Evolutionary conservation across 2,113 vertebrate genomes (phyloP).

Genomic region (Platichthys flesus): DNA sequence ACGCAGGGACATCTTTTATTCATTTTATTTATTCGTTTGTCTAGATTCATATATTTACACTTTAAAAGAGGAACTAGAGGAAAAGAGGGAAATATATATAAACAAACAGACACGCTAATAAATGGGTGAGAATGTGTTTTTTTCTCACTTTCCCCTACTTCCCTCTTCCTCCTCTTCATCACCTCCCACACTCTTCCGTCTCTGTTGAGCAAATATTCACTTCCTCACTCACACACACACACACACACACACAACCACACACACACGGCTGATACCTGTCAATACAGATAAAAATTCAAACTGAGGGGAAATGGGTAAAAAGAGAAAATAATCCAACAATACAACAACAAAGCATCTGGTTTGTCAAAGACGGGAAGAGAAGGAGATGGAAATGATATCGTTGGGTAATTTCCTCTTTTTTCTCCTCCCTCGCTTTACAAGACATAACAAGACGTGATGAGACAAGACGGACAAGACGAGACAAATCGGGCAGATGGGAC

Average conservation of each 20-base stretch:
- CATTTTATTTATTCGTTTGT: no score
- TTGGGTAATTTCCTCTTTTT: neutral
- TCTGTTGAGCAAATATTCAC: neutral
- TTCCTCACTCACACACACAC: neutral
- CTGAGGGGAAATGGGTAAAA: neutral
- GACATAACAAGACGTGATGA: slow-evolving; percentile 8
- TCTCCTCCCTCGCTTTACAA: neutral
- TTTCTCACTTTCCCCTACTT: neutral
- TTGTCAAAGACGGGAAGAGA: neutral
- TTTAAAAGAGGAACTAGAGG: neutral
- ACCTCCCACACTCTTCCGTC: neutral
- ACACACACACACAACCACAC: neutral
- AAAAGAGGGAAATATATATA: no score
- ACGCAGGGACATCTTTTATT: no score
- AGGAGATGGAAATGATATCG: neutral
- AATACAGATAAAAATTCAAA: slow-evolving; percentile 2
- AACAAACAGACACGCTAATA: neutral
- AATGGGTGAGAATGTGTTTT: no score
- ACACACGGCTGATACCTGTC: neutral
- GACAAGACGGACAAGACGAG: neutral
- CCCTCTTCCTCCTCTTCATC: neutral
- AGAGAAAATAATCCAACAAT: neutral
- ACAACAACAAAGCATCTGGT: neutral
- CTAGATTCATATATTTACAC: neutral
- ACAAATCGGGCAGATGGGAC: neutral